Percentiles rank a stretch among this genome's conserved stretches.
phyloP scores from a whole-genome alignment of 2,113 vertebrate genomes.

The Meriones unguiculatus region DNA sequence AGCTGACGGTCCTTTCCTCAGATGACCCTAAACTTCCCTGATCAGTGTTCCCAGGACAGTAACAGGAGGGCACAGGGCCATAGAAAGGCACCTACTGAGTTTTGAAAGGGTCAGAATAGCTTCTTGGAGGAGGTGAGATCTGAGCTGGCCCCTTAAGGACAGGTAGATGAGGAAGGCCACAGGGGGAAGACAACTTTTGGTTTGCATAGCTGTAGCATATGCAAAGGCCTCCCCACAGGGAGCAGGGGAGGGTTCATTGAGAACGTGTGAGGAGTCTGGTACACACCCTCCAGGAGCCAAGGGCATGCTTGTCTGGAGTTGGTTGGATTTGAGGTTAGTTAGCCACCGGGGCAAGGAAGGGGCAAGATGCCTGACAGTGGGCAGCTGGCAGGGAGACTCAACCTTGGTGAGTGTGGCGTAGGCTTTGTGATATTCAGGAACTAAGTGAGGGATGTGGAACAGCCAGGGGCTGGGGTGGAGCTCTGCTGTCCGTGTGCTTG shows the following conservation, averaged over 20 bases:
- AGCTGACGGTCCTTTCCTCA: too few species aligned
- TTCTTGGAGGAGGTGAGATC: not conserved
- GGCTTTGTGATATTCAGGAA: not conserved
- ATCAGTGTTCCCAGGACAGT: not conserved
- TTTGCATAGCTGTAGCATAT: too few species aligned
- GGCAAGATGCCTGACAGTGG: accelerated
- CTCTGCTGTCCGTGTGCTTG: too few species aligned
- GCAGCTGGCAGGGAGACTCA: not conserved
- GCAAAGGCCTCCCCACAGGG: not conserved
- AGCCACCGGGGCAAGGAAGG: accelerated
- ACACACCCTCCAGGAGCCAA: not conserved
- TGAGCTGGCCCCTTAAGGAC: not conserved
- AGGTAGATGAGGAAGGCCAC: not conserved
- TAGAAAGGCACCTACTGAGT: not conserved
- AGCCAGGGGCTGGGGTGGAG: not conserved
- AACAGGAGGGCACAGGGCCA: not conserved
- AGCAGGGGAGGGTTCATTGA: not conserved
- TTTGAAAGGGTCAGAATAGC: not conserved
- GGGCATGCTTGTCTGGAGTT: not conserved
- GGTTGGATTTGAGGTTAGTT: not conserved
- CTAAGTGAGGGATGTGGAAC: not conserved
- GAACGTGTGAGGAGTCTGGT: not conserved
- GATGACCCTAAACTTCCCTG: not conserved
- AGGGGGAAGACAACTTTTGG: not conserved
- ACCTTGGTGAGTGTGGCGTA: not conserved